Percentiles rank a stretch among this genome's conserved stretches.
Conservation (phyloP, 1,140 invertebrate species). For the Kradibia gibbosae region DNA sequence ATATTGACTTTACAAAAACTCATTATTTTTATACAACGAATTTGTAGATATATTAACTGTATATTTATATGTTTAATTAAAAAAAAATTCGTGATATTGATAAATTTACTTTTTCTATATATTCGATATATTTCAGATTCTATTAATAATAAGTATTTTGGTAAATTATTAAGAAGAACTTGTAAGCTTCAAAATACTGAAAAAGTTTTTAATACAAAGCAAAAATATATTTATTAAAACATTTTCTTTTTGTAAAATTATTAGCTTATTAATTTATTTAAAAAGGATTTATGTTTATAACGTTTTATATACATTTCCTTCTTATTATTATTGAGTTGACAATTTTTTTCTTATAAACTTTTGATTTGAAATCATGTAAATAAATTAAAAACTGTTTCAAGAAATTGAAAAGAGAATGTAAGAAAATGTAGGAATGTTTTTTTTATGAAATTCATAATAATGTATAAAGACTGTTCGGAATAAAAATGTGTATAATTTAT, state of each 20-base stretch:
- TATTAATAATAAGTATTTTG: conserved; percentile 8
- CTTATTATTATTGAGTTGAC: neutral
- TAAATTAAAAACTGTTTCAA: neutral
- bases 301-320: neutral
- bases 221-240: neutral
- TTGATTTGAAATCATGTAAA: neutral
- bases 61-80: neutral
- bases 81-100: neutral
- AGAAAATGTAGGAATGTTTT: neutral
- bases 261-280: no score
- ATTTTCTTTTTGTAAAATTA: no score
- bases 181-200: neutral
- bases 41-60: neutral
- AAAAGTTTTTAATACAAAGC: neutral
- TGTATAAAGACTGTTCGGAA: conserved; percentile 41
- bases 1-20: neutral
- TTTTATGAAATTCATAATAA: conserved; percentile 29
- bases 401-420: neutral
- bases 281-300: neutral
- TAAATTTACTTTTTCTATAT: conserved; percentile 17
- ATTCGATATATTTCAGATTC: neutral
- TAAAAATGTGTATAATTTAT: conserved; percentile 42
- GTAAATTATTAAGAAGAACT: neutral
- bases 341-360: neutral
- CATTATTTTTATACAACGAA: neutral